A percentile compares a stretch with the other conserved stretches of the same genome.
phyloP scores from a whole-genome alignment of 2,797 vertebrate genomes.

The Chelon auratus region DNA sequence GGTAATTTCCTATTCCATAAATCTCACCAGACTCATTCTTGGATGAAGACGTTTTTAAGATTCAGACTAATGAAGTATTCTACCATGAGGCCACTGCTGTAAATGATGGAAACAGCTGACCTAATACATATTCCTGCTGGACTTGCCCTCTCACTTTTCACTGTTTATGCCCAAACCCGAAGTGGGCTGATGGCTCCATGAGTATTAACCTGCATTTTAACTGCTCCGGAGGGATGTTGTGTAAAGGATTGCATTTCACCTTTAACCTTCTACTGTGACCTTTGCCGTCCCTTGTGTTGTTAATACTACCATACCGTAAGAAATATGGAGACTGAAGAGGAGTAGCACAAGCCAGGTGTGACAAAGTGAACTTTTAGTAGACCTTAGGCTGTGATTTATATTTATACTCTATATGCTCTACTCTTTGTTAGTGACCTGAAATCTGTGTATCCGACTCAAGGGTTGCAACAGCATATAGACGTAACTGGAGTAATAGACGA shows the following conservation, averaged over 20 bases:
- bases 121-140: slow-evolving; percentile 58
- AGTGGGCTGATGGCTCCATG: neutral
- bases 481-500: neutral
- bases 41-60: slow-evolving; percentile 40
- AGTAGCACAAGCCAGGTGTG: neutral
- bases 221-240: neutral
- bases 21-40: slow-evolving; percentile 33
- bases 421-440: neutral
- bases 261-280: slow-evolving; percentile 2
- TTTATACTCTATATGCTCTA: neutral
- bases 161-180: slow-evolving; percentile 39
- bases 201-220: slow-evolving; percentile 15
- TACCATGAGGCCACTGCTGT: slow-evolving; percentile 41
- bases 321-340: neutral
- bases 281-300: slow-evolving; percentile 12
- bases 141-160: slow-evolving; percentile 26
- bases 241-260: slow-evolving; percentile 7
- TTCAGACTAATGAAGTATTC: slow-evolving; percentile 50
- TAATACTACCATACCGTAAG: slow-evolving; percentile 3
- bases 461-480: neutral
- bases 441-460: neutral
- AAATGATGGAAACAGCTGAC: slow-evolving; percentile 56
- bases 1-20: slow-evolving; percentile 46
- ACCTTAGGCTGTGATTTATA: neutral
- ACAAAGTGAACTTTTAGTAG: neutral